Base-by-base conservation (phyloP, 2,113 vertebrate genomes). In the Octodon degus region DNA sequence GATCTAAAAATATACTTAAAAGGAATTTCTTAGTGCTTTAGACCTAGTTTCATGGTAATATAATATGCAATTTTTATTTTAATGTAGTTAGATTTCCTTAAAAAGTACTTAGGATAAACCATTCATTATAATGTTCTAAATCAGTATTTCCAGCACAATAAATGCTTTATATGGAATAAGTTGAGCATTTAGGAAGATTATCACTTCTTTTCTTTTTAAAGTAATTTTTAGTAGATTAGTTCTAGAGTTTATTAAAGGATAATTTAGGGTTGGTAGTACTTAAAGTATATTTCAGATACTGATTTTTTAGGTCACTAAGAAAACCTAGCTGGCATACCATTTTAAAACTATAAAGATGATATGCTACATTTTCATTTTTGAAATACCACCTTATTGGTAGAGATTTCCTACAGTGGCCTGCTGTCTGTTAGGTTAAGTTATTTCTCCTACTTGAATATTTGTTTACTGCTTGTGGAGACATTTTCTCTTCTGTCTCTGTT, bases 181-280 rank as follows among this genome's bases (percentile, higher is more conserved):
- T 50, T 81, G n/a, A 88, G 11, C 67, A 87, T 86, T 68, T 96
- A 63, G 34, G 34, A 94, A 90, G 47, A 34, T 90, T 11, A 84
- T 90, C 58, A 62, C 19, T 50, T 55, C 30, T 87, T 74, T 94
- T 43, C 47, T 65, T 43, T 84, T 37, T n/a, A 70, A 92, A 76
- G 13, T 94, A 43, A 60, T 74, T 86, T 93, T 90, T 92, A 94
- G 47, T 79, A 65, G 82, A 82, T 94, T 83, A 79, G 6, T 74
- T 93, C 22, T 53, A 0, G 85, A 81, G 34, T 93, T 82, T 77
- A 68, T 67, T 90, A 74, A 90, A 90, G 37, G 47, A 62, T 85
- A 68, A 62, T 68, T 85, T 93, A 34, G 20, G 27, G n/a, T 65
- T 55, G 81, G 5, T 83, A 25, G 1, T 82, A 47, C 85, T 91